These are phyloP conservation scores for Artibeus jamaicensis DNA, from an alignment of 2,797 vertebrate species.

Conservation along the genomic window DNA sequence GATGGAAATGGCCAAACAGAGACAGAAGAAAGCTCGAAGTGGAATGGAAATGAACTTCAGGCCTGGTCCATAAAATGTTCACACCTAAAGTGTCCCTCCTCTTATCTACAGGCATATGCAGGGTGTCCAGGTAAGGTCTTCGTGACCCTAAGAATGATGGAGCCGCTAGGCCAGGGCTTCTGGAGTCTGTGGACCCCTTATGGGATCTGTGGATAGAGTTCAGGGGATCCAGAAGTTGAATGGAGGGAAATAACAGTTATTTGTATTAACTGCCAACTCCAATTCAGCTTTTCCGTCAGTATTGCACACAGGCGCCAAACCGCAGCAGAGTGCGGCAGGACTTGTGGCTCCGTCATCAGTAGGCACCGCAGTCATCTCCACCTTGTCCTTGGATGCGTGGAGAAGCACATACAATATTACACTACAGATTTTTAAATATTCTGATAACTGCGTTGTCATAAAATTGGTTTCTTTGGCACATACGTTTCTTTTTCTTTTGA, in stretches of 20 bases:
- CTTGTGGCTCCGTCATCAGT: not conserved
- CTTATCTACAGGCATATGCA: not conserved
- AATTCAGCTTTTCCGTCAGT: constrained; percentile 4
- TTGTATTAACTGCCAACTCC: constrained; percentile 7
- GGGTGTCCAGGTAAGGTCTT: not conserved
- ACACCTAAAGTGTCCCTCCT: not conserved
- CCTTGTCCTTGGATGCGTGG: not conserved
- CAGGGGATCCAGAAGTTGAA: not conserved
- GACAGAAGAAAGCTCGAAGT: not conserved
- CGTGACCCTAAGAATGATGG: not conserved
- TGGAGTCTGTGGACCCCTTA: not conserved
- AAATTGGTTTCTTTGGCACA: constrained; percentile 13
- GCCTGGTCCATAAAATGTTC: not conserved
- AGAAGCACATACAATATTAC: not conserved
- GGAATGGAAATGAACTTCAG: not conserved
- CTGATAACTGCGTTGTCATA: not conserved
- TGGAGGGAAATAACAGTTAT: not conserved
- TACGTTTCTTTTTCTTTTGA: not conserved
- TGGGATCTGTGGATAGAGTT: not conserved
- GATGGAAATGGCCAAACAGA: not conserved
- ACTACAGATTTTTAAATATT: not conserved
- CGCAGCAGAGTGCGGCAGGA: not conserved
- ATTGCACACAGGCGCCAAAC: not conserved
- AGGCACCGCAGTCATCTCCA: not conserved
- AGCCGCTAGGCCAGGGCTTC: not conserved